Evolutionary conservation across 2,797 vertebrate species (phyloP).

Genomic region (Acipenser oxyrinchus): DNA sequence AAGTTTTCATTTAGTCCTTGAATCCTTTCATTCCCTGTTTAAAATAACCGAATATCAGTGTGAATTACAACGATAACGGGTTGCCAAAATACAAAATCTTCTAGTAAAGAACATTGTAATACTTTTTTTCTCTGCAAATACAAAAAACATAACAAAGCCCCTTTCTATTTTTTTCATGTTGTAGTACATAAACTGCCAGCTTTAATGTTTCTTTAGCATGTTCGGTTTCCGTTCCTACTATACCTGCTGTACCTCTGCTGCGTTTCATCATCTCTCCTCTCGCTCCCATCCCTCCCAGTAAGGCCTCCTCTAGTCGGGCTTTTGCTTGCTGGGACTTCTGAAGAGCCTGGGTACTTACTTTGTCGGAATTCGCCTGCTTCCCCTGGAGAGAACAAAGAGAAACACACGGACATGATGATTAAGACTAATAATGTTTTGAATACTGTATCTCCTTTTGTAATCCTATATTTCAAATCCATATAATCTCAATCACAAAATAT

Average conservation of each 20-base stretch:
- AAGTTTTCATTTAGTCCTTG: constrained; percentile 81
- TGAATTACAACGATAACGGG: too few species aligned
- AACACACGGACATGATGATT: constrained; percentile 12
- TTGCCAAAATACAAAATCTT: too few species aligned
- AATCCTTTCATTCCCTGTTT: constrained; percentile 74
- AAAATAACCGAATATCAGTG: constrained; percentile 3
- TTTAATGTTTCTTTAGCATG: too few species aligned
- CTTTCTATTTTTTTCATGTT: too few species aligned
- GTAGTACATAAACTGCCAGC: too few species aligned
- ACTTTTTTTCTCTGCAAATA: too few species aligned
- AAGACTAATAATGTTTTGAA: too few species aligned
- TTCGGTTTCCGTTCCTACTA: not conserved
- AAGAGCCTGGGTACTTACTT: constrained; percentile 89
- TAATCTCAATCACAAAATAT: too few species aligned
- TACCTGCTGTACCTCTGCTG: constrained; percentile 67
- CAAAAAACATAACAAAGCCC: too few species aligned
- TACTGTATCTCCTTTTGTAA: too few species aligned
- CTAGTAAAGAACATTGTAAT: too few species aligned
- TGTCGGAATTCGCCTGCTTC: constrained; percentile 80
- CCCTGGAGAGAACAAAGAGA: constrained; percentile 56
- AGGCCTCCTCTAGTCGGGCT: constrained; percentile 83
- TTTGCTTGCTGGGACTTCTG: constrained; percentile 94
- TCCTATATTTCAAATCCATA: too few species aligned
- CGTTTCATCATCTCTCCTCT: constrained; percentile 95
- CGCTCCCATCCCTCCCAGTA: constrained; percentile 87